These are phyloP conservation scores for Bolinopsis microptera DNA, from an alignment of 37 sponge, comb jelly and placozoan genomes.

Conservation along the genomic window DNA sequence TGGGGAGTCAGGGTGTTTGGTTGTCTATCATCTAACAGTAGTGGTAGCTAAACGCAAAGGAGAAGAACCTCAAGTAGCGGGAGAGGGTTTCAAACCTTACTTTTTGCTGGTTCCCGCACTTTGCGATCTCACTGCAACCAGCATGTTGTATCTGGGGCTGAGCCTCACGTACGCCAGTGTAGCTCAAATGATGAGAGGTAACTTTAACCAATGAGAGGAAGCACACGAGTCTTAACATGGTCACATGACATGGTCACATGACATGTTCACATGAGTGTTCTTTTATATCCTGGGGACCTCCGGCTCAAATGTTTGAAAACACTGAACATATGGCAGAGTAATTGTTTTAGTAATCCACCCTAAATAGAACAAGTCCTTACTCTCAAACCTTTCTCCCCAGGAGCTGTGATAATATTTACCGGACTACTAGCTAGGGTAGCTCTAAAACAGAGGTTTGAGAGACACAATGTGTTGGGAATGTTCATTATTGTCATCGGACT, in stretches of 20 bases:
- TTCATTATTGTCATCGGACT: constrained; percentile 87
- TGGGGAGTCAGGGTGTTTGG: constrained; percentile 86
- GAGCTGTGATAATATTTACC: constrained; percentile 95
- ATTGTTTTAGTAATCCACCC: too few species aligned
- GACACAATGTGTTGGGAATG: constrained; percentile 81
- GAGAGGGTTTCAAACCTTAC: constrained; percentile 86
- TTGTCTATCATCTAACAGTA: constrained; percentile 76
- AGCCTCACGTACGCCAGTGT: constrained; percentile 92
- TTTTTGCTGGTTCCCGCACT: constrained; percentile 88
- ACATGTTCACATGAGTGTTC: too few species aligned
- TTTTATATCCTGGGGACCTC: too few species aligned
- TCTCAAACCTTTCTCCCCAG: background rate
- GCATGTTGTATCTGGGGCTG: constrained; percentile 90
- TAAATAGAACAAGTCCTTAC: too few species aligned
- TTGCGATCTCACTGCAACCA: constrained; percentile 88
- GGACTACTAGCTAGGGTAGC: constrained; percentile 90
- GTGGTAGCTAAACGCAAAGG: constrained; percentile 32
- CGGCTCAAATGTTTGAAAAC: too few species aligned
- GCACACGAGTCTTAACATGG: too few species aligned
- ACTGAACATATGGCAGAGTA: too few species aligned
- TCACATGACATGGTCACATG: too few species aligned
- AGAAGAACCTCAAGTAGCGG: constrained; percentile 68
- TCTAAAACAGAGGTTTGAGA: constrained; percentile 66
- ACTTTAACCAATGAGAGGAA: too few species aligned
- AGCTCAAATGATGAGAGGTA: constrained; percentile 91